A percentile compares a stretch with the other conserved stretches of the same genome.
These are phyloP conservation scores for Phocoena phocoena DNA, from an alignment of 2,113 vertebrate genomes.

Conservation along the genomic window DNA sequence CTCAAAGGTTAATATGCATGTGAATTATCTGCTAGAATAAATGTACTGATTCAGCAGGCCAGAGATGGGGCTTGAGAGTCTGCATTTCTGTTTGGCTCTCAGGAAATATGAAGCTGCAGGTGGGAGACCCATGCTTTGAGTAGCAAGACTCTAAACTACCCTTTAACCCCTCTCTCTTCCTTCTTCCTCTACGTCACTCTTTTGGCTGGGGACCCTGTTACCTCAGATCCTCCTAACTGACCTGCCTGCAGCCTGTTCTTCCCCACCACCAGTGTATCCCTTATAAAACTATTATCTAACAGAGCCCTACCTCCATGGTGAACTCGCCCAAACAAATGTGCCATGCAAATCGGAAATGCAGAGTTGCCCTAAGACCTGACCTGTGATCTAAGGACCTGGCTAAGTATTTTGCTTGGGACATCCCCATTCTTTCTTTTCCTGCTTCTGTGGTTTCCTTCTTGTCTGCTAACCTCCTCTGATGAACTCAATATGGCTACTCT, in stretches of 20 bases:
- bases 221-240: background rate
- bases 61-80: background rate
- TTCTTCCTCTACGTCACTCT: background rate
- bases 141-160: too few species aligned
- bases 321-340: background rate
- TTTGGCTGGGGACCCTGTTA: background rate
- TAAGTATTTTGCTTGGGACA: background rate
- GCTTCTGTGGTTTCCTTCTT: background rate
- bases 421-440: background rate
- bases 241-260: background rate
- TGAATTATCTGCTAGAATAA: background rate
- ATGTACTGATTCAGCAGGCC: background rate
- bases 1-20: accelerated
- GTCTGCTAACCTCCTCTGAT: background rate
- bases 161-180: too few species aligned
- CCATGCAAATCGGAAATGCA: background rate
- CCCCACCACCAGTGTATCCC: too few species aligned
- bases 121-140: background rate
- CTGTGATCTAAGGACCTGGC: background rate
- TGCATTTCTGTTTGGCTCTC: background rate
- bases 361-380: too few species aligned
- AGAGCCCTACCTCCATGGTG: background rate
- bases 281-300: background rate
- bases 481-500: background rate
- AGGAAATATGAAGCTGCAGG: background rate